Conservation (phyloP, 2,797 vertebrate genomes). For the Galagoides demidoff region DNA sequence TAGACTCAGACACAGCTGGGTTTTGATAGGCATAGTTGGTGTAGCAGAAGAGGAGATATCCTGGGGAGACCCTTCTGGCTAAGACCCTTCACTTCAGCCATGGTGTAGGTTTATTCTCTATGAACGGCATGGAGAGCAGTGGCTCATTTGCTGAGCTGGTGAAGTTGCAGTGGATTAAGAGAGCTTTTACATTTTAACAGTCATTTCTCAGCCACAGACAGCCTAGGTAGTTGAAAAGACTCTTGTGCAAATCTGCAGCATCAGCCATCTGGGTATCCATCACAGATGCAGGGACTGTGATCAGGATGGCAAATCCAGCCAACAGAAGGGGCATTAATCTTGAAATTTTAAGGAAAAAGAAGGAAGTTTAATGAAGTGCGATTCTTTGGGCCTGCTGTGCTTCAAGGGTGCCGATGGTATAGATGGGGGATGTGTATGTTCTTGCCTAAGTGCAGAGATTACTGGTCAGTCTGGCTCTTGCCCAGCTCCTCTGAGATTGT, state of each 20-base stretch:
- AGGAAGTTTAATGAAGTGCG: neutral
- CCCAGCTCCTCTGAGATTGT: neutral
- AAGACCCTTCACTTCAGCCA: neutral
- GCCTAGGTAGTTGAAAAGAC: neutral
- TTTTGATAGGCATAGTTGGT: neutral
- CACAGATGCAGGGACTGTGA: neutral
- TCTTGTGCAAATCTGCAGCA: neutral
- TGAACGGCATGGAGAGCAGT: neutral
- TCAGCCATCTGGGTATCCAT: neutral
- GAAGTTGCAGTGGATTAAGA: neutral
- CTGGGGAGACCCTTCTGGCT: rapidly evolving
- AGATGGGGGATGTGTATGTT: neutral
- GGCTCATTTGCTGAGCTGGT: neutral
- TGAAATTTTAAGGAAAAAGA: neutral
- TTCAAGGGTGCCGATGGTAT: neutral
- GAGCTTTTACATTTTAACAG: neutral
- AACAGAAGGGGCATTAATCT: neutral
- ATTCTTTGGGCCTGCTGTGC: neutral
- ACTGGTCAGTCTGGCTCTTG: neutral
- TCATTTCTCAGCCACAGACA: neutral
- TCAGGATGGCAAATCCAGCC: neutral
- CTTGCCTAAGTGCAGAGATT: neutral
- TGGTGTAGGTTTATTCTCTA: neutral
- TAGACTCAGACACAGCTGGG: neutral
- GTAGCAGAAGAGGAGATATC: neutral